Conservation (phyloP, 2,113 vertebrate species). For the Etia nguti region DNA sequence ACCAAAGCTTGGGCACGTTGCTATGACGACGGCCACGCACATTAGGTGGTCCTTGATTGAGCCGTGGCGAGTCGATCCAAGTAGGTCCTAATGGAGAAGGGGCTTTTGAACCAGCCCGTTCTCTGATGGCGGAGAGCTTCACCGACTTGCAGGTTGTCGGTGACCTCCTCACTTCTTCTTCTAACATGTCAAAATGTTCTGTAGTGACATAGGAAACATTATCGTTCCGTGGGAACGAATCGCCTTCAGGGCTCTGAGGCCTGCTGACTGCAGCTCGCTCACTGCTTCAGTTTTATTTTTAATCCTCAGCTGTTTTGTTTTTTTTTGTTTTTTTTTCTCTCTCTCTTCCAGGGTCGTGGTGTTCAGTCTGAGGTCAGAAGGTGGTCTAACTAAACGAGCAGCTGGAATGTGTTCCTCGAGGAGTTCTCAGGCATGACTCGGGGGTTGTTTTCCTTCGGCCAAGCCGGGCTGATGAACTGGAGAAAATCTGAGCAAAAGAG, state of each 20-base stretch:
- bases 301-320: not conserved
- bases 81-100: no score
- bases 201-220: no score
- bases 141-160: no score
- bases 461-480: slow-evolving; percentile 9
- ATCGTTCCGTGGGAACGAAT: not conserved
- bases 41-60: no score
- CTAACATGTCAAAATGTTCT: no score
- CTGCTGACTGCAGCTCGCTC: not conserved
- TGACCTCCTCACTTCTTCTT: no score
- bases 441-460: slow-evolving; percentile 14
- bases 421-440: not conserved
- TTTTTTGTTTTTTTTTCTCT: no score
- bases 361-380: slow-evolving; percentile 15
- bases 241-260: not conserved
- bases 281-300: not conserved
- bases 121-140: no score
- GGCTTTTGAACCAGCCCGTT: no score
- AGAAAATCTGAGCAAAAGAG: slow-evolving; percentile 5
- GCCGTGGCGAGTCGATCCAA: no score
- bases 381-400: slow-evolving; percentile 17
- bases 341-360: slow-evolving; percentile 43
- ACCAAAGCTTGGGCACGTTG: no score
- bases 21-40: no score
- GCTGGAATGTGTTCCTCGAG: slow-evolving; percentile 30